Percentiles rank a stretch among this genome's conserved stretches.
Evolutionary conservation across 2,797 vertebrate species (phyloP).

Genomic region (Gallinago stenura): DNA sequence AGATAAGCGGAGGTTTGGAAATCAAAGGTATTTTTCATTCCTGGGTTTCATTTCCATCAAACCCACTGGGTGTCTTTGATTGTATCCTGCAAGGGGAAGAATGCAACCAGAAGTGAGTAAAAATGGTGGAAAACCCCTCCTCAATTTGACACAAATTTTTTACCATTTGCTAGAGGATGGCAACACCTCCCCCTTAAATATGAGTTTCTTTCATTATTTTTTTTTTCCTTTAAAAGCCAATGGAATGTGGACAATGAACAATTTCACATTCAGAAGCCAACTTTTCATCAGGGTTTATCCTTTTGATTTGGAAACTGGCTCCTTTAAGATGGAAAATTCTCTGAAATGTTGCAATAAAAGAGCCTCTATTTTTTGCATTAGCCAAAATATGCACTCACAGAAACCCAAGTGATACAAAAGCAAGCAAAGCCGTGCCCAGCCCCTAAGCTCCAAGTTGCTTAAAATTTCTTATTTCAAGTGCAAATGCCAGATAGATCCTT

Average conservation of each 20-base stretch:
- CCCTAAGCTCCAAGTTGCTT: neutral
- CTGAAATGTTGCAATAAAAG: conserved; percentile 62
- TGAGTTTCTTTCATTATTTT: neutral
- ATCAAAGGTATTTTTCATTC: conserved; percentile 15
- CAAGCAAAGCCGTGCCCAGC: conserved; percentile 9
- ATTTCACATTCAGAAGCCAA: conserved; percentile 50
- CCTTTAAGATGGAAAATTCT: conserved; percentile 57
- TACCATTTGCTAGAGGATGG: neutral
- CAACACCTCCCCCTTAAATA: neutral
- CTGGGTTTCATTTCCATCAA: neutral
- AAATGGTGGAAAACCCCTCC: neutral
- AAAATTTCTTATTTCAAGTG: conserved; percentile 5
- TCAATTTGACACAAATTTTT: neutral
- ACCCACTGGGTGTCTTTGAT: neutral
- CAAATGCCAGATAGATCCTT: conserved; percentile 11
- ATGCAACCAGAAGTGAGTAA: neutral
- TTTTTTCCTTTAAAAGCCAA: neutral
- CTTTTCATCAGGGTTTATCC: conserved; percentile 54
- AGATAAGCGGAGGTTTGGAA: conserved; percentile 14
- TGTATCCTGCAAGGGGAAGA: neutral
- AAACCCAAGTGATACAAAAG: neutral
- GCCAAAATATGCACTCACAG: conserved; percentile 29
- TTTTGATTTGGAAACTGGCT: conserved; percentile 67
- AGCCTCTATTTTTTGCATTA: conserved; percentile 61
- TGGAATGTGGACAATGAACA: conserved; percentile 52